Evolutionary conservation across 37 sponge, comb jelly and placozoan genomes (phyloP), one percentile per base, ranked within the genome.

Genomic region (Bolinopsis microptera): DNA sequence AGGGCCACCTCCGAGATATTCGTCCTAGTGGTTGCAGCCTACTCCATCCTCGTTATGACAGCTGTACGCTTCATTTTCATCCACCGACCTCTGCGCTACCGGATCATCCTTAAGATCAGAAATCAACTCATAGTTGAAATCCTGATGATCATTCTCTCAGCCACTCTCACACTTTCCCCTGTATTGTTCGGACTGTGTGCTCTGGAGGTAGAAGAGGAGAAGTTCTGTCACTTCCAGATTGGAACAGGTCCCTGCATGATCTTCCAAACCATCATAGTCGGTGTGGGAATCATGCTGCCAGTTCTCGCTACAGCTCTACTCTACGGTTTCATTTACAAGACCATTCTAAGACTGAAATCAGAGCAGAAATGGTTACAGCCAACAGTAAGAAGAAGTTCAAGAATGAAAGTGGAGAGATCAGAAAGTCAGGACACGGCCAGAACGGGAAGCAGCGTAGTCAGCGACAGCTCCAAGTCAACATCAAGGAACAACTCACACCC

Each of bases 21-120:
- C 32, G 82, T 35, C 22, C 3, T 80, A 31, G 38, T 80, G 38
- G 21, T 80, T 34, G 8, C 82, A 2, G 82, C 82, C 38, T 80
- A 80, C 82, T 80, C 82, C 82, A 80, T 80, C 32, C 82, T 80
- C 9, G 38, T 80, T 3, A 80, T 80, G 82, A 80, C 82, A 22
- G 82, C 5, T 8, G 82, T 80, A 16, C 36, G 82, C 36, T 80
- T 80, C 38, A 35, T 80, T 1, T 80, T 80, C 37, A 80, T 80
- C 38, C 82, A 80, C 38, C 34, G 82, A 13, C 82, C 82, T 1
- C 82, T 80, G 38, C 82, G 30, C 37, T 80, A 36, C 82, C 36
- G 82, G 37, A 33, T 1, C 8, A 32, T 36, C 3, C 82, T 80
- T 1, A 80, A 35, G 23, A 34, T 35, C 9, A 35, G 82, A 3